Evolutionary conservation across 2,797 vertebrate genomes (phyloP).

Genomic region (Poeciliopsis gracilis): DNA sequence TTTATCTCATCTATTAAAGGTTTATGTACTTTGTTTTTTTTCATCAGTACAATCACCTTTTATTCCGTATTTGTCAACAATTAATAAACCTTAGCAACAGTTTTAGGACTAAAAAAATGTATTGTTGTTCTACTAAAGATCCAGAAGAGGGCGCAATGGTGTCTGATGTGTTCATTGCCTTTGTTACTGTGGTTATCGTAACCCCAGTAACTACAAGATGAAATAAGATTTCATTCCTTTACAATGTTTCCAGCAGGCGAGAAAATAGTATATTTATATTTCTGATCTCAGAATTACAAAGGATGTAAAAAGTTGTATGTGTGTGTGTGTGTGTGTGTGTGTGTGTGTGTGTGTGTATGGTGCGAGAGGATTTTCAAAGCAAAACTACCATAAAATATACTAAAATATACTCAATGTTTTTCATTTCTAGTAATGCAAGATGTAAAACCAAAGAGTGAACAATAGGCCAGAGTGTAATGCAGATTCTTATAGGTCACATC

Average conservation of each 20-base stretch:
- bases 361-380: constrained; percentile 23
- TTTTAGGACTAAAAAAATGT: not conserved
- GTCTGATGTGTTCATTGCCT: constrained; percentile 59
- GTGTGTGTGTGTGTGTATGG: not conserved
- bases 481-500: constrained; percentile 73
- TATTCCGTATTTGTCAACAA: not conserved
- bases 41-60: not conserved
- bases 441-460: constrained; percentile 53
- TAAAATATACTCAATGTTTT: constrained; percentile 22
- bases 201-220: constrained; percentile 22
- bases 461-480: constrained; percentile 39
- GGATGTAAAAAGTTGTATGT: not conserved
- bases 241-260: not conserved
- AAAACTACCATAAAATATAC: constrained; percentile 17
- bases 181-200: constrained; percentile 51
- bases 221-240: constrained; percentile 8
- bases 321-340: no score
- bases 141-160: constrained; percentile 84
- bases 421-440: constrained; percentile 48
- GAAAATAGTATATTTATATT: not conserved
- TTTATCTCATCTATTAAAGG: not conserved
- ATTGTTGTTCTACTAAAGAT: constrained; percentile 21
- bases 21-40: not conserved
- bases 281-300: not conserved
- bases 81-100: not conserved